Evolutionary conservation across 2,113 vertebrate species (phyloP), one percentile per base, ranked within the genome.

Genomic region (Ciconia stormi): DNA sequence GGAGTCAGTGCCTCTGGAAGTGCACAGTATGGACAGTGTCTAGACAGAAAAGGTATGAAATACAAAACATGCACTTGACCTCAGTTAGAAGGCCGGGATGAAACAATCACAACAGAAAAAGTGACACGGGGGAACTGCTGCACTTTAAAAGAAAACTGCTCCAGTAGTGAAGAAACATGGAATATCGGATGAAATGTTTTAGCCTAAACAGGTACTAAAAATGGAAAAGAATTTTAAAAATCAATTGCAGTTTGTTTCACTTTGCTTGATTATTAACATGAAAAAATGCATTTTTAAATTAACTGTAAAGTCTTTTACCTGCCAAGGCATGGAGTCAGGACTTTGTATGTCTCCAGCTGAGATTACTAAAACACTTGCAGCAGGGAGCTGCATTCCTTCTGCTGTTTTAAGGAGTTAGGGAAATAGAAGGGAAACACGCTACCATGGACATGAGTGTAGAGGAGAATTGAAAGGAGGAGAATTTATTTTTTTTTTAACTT

Each of bases 351-450:
- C 62, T 97, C 96, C 93, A 94, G 82, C 95, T 89, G 93, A 72
- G 93, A 81, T 77, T 87, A 36, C 56, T 96, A 16, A 95, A 96
- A 82, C 72, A 73, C 30, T 94, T 94, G 59, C 95, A 89, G 86
- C 90, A 89, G 90, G 92, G 95, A 94, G 87, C 90, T 96, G 85
- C 95, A 93, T 96, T 96, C 95, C 74, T 95, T 93, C 81, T 89
- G 53, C 83, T 87, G 58, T 65, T 96, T 87, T 42, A 76, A 65
- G 9, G 72, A 89, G 71, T 56, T 62, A 49, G 62, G 66, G 66
- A 76, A 76, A 46, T 69, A n/a, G 83, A 73, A 83, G 74, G 52
- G 71, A 84, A 90, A 47, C 67, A 50, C 65, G 12, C 14, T 89
- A 40, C 50, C 50, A 13, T 38, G 85, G 50, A 29, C 19, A 1